Percentiles rank a stretch among this genome's conserved stretches.
These are phyloP conservation scores for Axea sp. DNA, from an alignment of 2,888 invertebrate species.

Conservation along the genomic window DNA sequence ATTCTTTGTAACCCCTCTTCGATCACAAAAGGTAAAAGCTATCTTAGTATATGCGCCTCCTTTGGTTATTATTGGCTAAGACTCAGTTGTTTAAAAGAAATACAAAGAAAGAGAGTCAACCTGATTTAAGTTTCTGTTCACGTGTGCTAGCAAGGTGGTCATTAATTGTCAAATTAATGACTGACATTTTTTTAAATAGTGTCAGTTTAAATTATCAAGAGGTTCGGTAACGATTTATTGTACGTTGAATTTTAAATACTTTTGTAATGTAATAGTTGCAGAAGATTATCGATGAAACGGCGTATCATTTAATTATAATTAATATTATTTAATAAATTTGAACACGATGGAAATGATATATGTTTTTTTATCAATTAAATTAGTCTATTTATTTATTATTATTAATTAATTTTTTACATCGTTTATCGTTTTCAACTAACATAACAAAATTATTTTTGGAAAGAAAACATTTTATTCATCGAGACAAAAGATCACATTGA, in stretches of 20 bases:
- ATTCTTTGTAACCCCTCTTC: constrained; percentile 72
- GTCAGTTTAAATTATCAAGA: constrained; percentile 32
- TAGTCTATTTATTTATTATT: too few relatives aligned
- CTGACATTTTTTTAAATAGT: constrained; percentile 38
- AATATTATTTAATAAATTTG: background rate
- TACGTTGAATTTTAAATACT: constrained; percentile 30
- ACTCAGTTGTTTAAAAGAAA: constrained; percentile 68
- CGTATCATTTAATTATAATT: background rate
- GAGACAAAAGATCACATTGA: too few relatives aligned
- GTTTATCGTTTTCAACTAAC: too few relatives aligned
- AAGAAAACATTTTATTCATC: too few relatives aligned
- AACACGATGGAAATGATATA: too few relatives aligned
- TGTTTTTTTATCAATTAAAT: too few relatives aligned
- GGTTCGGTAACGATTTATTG: constrained; percentile 30
- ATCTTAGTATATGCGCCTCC: constrained; percentile 65
- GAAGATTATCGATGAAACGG: background rate
- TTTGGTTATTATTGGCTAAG: constrained; percentile 73
- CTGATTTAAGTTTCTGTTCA: constrained; percentile 73
- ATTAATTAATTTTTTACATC: too few relatives aligned
- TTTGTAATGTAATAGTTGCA: constrained; percentile 18
- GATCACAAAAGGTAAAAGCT: constrained; percentile 72
- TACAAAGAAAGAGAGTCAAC: constrained; percentile 73
- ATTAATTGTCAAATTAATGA: constrained; percentile 43
- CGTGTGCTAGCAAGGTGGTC: constrained; percentile 71
- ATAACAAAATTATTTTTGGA: too few relatives aligned